Conservation (phyloP, 1,140 invertebrate species). For the Macrobrachium nipponense region DNA sequence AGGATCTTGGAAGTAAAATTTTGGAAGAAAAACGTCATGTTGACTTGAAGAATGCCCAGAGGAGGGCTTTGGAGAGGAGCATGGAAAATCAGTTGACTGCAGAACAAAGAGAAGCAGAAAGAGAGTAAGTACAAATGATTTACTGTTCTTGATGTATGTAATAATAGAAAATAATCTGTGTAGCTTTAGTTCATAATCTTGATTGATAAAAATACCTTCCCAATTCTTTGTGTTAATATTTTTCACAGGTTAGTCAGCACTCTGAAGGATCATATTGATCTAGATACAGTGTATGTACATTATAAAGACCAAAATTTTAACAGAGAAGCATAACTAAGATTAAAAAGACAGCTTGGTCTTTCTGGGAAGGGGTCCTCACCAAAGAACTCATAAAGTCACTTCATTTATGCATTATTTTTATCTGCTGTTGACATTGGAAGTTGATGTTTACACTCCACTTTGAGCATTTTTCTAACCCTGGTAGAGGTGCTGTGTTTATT, state of each 20-base stretch:
- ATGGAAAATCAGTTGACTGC: conserved; percentile 32
- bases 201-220: neutral
- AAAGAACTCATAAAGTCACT: too few species aligned
- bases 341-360: neutral
- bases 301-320: neutral
- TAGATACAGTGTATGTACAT: neutral
- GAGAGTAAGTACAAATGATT: conserved; percentile 31
- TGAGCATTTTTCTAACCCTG: too few species aligned
- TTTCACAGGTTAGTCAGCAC: too few species aligned
- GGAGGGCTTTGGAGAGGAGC: conserved; percentile 15
- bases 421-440: too few species aligned
- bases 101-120: conserved; percentile 34
- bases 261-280: too few species aligned
- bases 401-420: too few species aligned
- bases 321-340: neutral
- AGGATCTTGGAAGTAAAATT: too few species aligned
- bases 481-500: neutral
- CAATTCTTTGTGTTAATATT: neutral
- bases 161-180: neutral
- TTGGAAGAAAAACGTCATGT: too few species aligned
- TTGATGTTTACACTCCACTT: too few species aligned
- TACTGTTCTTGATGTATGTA: neutral
- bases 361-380: too few species aligned
- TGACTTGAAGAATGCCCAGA: neutral
- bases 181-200: neutral